Evolutionary conservation across 2,797 vertebrate genomes (phyloP).

Genomic region (Spinibarbus caldwelli): DNA sequence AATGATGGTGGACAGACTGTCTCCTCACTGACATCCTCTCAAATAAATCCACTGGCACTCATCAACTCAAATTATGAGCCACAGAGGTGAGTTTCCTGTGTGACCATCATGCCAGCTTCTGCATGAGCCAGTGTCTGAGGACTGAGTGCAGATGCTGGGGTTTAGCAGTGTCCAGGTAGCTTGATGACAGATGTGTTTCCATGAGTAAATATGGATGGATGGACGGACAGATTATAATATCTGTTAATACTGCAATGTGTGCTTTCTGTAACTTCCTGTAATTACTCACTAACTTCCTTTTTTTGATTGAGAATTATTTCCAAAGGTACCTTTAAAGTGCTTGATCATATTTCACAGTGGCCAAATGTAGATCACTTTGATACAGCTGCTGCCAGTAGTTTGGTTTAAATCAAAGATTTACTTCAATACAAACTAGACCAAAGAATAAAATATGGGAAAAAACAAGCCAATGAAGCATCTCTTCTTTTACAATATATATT

Average conservation of each 20-base stretch:
- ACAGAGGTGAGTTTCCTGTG: background rate
- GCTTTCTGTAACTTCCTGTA: background rate
- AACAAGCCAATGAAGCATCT: background rate
- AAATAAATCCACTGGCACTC: background rate
- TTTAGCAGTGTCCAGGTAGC: background rate
- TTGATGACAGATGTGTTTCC: background rate
- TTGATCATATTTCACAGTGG: background rate
- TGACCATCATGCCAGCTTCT: background rate
- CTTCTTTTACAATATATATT: background rate
- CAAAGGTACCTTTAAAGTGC: background rate
- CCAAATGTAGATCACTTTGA: background rate
- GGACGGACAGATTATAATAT: background rate
- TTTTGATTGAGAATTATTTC: slow-evolving; percentile 7
- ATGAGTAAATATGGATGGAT: background rate
- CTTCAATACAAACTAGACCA: background rate
- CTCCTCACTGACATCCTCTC: slow-evolving; percentile 6
- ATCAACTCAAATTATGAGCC: background rate
- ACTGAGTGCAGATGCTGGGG: background rate
- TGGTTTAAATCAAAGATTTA: background rate
- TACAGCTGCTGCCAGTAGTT: background rate
- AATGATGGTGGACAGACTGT: slow-evolving; percentile 4
- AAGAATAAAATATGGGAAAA: background rate
- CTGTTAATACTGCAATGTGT: background rate
- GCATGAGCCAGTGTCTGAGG: background rate
- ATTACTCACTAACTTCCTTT: background rate